Percentiles rank a stretch among this genome's conserved stretches.
phyloP scores from a whole-genome alignment of 1,140 invertebrate species.

The Diachasma alloeum region DNA sequence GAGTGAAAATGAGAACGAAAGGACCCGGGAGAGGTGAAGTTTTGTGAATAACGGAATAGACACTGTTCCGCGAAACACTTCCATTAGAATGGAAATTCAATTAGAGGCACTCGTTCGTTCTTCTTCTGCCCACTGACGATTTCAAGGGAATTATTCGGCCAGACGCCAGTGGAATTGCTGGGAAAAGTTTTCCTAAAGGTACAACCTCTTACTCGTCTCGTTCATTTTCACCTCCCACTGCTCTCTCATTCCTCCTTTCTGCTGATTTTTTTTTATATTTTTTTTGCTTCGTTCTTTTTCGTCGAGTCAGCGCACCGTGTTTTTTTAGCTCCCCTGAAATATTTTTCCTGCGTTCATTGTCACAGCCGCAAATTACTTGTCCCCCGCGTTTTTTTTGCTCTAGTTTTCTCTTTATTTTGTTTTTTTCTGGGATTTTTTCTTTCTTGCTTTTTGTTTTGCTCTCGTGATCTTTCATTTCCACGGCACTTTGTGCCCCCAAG shows the following conservation, averaged over 20 bases:
- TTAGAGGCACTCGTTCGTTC: slow-evolving; percentile 9
- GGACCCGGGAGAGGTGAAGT: not conserved
- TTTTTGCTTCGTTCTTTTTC: not conserved
- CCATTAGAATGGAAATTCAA: slow-evolving; percentile 25
- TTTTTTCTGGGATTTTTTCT: not conserved
- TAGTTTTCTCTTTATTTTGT: not conserved
- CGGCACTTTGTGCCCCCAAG: not conserved
- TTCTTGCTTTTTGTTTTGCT: not conserved
- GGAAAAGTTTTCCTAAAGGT: not conserved
- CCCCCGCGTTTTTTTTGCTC: not conserved
- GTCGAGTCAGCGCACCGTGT: not conserved
- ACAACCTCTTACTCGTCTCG: not conserved
- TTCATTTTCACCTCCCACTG: not conserved
- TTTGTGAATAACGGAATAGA: not conserved
- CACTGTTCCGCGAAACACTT: not conserved
- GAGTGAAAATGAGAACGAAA: not conserved
- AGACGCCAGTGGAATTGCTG: not conserved
- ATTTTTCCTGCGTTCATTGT: slow-evolving; percentile 2
- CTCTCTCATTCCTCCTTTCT: not conserved
- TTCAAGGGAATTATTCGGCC: not conserved
- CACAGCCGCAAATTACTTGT: slow-evolving; percentile 1
- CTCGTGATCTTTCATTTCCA: not conserved
- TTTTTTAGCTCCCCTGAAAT: not conserved
- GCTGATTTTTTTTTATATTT: not conserved
- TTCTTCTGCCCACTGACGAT: not conserved